A percentile compares a stretch with the other conserved stretches of the same genome.
Evolutionary conservation across 2,113 vertebrate genomes (phyloP).

Genomic region (Gobio gobio): DNA sequence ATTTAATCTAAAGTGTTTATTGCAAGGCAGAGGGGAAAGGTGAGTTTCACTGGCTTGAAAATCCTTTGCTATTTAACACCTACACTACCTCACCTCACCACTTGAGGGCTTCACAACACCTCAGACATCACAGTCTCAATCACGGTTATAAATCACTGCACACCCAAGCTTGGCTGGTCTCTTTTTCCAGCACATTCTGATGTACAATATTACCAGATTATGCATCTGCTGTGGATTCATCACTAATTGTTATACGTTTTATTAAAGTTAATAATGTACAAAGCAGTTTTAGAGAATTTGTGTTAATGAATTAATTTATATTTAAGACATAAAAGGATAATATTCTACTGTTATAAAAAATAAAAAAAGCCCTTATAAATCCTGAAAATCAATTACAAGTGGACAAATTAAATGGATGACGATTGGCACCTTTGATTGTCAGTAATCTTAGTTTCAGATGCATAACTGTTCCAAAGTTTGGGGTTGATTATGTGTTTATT

Average conservation of each 20-base stretch:
- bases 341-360: too few species aligned
- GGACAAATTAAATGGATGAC: not conserved
- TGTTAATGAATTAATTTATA: too few species aligned
- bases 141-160: not conserved
- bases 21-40: not conserved
- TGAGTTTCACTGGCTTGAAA: not conserved
- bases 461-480: not conserved
- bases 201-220: not conserved
- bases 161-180: not conserved
- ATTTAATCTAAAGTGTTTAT: constrained; percentile 15
- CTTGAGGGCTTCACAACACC: constrained; percentile 53
- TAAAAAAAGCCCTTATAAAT: too few species aligned
- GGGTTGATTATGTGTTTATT: not conserved
- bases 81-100: constrained; percentile 20
- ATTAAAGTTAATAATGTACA: not conserved
- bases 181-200: constrained; percentile 5
- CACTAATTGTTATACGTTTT: not conserved
- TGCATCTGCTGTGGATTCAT: constrained; percentile 7
- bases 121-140: constrained; percentile 5
- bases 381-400: not conserved
- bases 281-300: too few species aligned
- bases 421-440: not conserved
- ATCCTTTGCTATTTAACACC: constrained; percentile 19
- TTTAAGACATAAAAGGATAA: too few species aligned
- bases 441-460: too few species aligned